A percentile compares a stretch with the other conserved stretches of the same genome.
Evolutionary conservation across 2,888 invertebrate genomes (phyloP).

Genomic region (Odontocolon sp.): DNA sequence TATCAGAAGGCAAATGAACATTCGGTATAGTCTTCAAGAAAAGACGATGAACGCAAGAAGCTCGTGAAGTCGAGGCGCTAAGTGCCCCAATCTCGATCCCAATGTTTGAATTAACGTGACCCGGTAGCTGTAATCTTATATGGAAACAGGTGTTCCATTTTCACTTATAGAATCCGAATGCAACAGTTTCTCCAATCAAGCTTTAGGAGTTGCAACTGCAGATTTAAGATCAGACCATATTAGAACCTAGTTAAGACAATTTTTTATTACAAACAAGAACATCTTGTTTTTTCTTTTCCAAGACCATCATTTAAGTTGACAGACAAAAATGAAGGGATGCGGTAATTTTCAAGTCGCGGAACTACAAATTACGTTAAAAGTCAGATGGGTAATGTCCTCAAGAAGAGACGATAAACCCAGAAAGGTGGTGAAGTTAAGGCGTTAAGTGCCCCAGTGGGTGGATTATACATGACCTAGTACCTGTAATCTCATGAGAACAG

Average conservation of each 20-base stretch:
- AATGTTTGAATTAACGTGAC: constrained; percentile 42
- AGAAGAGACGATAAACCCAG: constrained; percentile 28
- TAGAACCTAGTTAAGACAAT: no score
- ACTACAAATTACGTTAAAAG: background rate
- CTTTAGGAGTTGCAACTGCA: no score
- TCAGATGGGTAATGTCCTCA: background rate
- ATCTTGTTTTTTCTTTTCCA: no score
- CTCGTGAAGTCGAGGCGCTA: constrained; percentile 41
- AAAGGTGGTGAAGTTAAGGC: constrained; percentile 40
- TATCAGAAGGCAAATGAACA: background rate
- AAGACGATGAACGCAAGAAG: constrained; percentile 40
- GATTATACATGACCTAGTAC: constrained; percentile 40
- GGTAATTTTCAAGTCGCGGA: no score
- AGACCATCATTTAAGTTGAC: no score
- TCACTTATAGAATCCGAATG: no score
- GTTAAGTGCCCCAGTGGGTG: constrained; percentile 36
- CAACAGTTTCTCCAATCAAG: no score
- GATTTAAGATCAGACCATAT: no score
- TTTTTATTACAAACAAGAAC: no score
- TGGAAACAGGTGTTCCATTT: constrained; percentile 58
- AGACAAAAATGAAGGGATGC: no score
- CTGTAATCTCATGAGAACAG: constrained; percentile 58
- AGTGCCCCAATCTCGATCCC: constrained; percentile 30
- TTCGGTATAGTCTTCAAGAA: background rate
- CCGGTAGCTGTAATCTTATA: constrained; percentile 48